phyloP scores from a whole-genome alignment of 2,797 vertebrate genomes.

The Enteromius paludinosus region DNA sequence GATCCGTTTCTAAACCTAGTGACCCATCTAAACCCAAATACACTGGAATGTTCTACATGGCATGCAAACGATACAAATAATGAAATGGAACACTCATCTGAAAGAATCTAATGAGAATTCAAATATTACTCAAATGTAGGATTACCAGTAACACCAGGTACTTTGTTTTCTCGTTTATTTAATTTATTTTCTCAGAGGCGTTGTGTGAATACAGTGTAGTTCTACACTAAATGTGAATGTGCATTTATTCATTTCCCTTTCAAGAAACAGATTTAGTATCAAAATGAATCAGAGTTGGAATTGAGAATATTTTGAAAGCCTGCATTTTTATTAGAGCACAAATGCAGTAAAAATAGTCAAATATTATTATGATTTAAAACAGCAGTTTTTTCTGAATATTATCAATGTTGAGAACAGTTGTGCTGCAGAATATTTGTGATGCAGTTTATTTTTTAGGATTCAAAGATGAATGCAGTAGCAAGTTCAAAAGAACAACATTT shows the following conservation, averaged over 20 bases:
- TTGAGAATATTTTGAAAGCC: too few relatives aligned
- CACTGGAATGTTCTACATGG: neutral
- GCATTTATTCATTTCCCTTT: too few relatives aligned
- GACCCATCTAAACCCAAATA: neutral
- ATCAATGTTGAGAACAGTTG: neutral
- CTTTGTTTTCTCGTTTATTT: too few relatives aligned
- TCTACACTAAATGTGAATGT: too few relatives aligned
- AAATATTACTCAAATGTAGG: neutral
- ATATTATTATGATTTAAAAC: neutral
- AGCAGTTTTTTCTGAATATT: neutral
- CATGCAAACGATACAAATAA: neutral
- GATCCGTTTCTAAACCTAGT: neutral
- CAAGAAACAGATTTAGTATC: too few relatives aligned
- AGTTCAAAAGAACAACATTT: neutral
- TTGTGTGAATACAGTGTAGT: too few relatives aligned
- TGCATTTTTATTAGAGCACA: neutral
- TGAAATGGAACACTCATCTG: neutral
- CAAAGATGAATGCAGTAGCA: neutral
- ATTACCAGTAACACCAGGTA: neutral
- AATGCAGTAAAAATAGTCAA: neutral
- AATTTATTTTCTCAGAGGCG: too few relatives aligned
- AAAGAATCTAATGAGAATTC: neutral
- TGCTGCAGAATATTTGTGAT: neutral
- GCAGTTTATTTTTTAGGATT: neutral
- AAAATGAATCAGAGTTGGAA: too few relatives aligned